Evolutionary conservation across 2,888 invertebrate genomes (phyloP).

Genomic region (Lithophane ornitopus): DNA sequence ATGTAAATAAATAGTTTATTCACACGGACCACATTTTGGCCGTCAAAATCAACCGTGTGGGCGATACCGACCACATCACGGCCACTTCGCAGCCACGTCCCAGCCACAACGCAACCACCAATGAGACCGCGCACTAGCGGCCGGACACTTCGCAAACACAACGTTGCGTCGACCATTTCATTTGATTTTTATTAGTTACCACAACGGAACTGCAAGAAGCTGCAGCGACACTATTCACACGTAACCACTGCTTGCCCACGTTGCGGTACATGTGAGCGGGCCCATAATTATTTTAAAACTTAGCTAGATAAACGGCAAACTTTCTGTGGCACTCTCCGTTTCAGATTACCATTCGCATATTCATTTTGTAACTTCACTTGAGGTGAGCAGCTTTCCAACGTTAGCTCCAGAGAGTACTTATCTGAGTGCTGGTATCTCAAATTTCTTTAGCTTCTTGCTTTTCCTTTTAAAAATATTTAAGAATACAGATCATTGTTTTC

Average conservation of each 20-base stretch:
- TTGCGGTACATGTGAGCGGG: not conserved
- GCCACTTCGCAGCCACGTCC: not conserved
- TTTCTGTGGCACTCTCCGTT: conserved; percentile 44
- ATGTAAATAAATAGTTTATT: not conserved
- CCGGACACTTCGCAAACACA: not conserved
- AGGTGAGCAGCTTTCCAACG: conserved; percentile 44
- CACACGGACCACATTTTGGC: not conserved
- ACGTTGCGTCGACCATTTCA: not conserved
- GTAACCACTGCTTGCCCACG: no score
- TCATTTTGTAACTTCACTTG: conserved; percentile 54
- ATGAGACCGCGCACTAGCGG: not conserved
- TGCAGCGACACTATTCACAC: no score
- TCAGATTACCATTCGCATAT: conserved; percentile 55
- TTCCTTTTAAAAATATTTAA: conserved; percentile 1
- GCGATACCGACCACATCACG: not conserved
- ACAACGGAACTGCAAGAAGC: not conserved
- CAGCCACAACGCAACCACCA: not conserved
- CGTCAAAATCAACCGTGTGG: not conserved
- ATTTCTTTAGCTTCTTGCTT: conserved; percentile 28
- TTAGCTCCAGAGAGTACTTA: conserved; percentile 35
- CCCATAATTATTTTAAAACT: conserved; percentile 32
- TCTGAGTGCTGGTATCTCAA: conserved; percentile 28
- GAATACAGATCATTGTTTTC: not conserved
- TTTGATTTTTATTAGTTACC: not conserved
- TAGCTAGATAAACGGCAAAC: conserved; percentile 49